Evolutionary conservation across 2,888 invertebrate species (phyloP).

Genomic region (Trichacis sp.): DNA sequence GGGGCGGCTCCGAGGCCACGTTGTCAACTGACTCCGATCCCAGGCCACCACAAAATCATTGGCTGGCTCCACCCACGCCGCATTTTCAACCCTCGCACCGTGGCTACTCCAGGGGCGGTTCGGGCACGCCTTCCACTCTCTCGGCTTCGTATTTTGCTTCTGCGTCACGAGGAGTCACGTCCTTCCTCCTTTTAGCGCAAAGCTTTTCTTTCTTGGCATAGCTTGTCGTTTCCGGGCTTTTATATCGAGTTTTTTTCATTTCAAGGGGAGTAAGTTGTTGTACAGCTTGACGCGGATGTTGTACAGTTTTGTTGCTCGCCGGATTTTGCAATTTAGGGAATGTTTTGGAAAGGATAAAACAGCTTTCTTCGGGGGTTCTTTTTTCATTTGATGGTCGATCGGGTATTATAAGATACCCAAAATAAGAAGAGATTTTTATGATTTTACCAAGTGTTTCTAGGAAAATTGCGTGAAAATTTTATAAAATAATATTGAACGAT

Average conservation of each 20-base stretch:
- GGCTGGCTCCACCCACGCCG: slow-evolving; percentile 60
- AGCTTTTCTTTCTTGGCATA: not conserved
- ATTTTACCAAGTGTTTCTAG: no score
- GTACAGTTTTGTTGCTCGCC: no score
- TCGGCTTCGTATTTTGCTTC: not conserved
- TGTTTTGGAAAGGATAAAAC: no score
- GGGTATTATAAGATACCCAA: no score
- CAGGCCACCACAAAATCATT: slow-evolving; percentile 60
- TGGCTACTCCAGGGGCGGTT: slow-evolving; percentile 6
- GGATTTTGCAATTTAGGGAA: no score
- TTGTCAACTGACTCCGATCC: slow-evolving; percentile 59
- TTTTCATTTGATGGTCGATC: not conserved
- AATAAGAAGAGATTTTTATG: not conserved
- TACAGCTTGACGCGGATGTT: no score
- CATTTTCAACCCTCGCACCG: slow-evolving; percentile 10
- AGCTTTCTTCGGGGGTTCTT: not conserved
- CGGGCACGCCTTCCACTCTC: slow-evolving; percentile 5
- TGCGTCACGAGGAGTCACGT: not conserved
- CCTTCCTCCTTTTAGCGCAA: not conserved
- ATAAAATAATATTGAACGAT: no score
- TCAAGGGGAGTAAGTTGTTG: no score
- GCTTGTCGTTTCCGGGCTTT: not conserved
- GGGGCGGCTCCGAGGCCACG: slow-evolving; percentile 63
- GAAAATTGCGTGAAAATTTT: no score
- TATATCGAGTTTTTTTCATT: no score